phyloP scores from a whole-genome alignment of 2,797 vertebrate species.

The Pseudochirops corinnae region DNA sequence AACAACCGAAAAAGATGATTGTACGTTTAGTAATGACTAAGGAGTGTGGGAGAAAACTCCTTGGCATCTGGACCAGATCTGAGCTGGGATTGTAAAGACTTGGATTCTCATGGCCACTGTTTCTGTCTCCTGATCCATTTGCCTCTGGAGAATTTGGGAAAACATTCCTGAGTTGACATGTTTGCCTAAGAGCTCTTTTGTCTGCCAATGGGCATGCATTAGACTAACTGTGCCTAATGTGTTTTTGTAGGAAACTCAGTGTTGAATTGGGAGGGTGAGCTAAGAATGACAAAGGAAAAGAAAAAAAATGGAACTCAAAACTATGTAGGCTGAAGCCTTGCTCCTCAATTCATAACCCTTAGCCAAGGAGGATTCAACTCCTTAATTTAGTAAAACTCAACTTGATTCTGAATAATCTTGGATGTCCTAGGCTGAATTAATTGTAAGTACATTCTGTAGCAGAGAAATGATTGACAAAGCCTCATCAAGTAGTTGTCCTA shows the following conservation, averaged over 20 bases:
- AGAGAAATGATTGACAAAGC: conserved; percentile 30
- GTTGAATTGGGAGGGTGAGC: background rate
- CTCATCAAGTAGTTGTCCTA: background rate
- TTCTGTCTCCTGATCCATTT: background rate
- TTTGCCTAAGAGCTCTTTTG: background rate
- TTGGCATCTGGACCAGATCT: background rate
- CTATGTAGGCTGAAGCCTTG: background rate
- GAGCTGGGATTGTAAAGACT: background rate
- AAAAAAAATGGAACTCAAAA: background rate
- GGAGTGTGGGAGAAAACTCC: background rate
- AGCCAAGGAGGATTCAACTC: background rate
- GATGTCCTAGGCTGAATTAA: background rate
- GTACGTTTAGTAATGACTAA: background rate
- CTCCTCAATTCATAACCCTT: background rate
- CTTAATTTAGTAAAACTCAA: background rate
- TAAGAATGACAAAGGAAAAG: background rate
- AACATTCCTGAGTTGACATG: conserved; percentile 4
- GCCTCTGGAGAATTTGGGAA: conserved; percentile 26
- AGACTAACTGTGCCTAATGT: background rate
- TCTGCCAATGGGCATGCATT: background rate
- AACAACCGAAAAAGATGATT: background rate
- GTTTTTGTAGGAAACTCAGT: conserved; percentile 9
- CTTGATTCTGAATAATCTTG: background rate
- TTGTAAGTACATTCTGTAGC: background rate
- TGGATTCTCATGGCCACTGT: background rate